phyloP scores from a whole-genome alignment of 2,797 vertebrate genomes.

The Orestias chungarensis region DNA sequence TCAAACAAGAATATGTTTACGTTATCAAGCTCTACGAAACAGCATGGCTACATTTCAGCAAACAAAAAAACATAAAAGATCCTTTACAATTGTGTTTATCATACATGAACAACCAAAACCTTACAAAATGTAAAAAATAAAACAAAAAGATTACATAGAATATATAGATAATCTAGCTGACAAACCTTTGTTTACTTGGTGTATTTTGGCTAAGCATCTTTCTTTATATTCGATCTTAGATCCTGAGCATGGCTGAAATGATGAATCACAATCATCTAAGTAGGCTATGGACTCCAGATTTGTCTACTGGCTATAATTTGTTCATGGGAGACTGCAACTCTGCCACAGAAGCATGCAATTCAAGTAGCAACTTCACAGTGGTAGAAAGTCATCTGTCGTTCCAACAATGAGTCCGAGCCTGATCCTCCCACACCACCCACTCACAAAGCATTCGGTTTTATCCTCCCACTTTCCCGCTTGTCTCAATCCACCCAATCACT shows the following conservation, averaged over 20 bases:
- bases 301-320: background rate
- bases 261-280: background rate
- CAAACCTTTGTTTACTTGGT: background rate
- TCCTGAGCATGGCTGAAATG: background rate
- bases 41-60: background rate
- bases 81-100: background rate
- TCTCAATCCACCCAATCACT: conserved; percentile 6
- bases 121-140: background rate
- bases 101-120: background rate
- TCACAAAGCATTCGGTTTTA: background rate
- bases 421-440: background rate
- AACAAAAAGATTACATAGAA: background rate
- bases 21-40: background rate
- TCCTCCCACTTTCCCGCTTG: background rate
- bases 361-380: conserved; percentile 3
- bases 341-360: background rate
- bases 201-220: background rate
- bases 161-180: background rate
- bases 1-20: background rate
- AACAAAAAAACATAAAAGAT: background rate
- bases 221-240: background rate
- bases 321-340: background rate
- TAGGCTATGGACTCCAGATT: background rate
- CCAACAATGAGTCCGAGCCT: background rate
- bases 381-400: conserved; percentile 9